Evolutionary conservation across 2,888 invertebrate genomes (phyloP).

Genomic region (Lepidonotus clava): DNA sequence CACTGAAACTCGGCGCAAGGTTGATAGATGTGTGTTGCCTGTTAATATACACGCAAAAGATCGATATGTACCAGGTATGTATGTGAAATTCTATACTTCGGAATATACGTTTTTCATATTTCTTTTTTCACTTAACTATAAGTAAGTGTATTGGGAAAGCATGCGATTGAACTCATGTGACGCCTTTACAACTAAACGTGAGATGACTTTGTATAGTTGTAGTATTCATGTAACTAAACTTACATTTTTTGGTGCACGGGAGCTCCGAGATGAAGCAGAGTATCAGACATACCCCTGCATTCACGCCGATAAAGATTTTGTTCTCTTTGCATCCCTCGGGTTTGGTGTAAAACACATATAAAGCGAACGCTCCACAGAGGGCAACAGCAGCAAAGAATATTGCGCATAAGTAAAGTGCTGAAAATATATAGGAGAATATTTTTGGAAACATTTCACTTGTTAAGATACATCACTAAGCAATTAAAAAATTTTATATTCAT

Average conservation of each 20-base stretch:
- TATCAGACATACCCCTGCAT: constrained; percentile 79
- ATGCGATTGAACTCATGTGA: no score
- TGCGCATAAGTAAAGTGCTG: constrained; percentile 76
- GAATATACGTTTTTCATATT: no score
- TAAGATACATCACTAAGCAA: no score
- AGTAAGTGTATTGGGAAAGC: no score
- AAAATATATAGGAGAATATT: constrained; percentile 55
- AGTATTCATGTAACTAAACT: no score
- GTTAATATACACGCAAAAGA: no score
- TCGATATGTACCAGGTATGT: no score
- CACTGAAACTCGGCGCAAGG: no score
- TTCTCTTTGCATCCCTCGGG: constrained; percentile 77
- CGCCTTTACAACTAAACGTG: no score
- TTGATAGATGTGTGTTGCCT: no score
- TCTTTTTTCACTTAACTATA: no score
- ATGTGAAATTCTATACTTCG: neutral
- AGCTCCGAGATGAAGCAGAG: constrained; percentile 79
- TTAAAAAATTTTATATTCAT: neutral
- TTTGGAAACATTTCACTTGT: neutral
- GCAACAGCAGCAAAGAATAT: constrained; percentile 75
- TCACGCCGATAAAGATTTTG: constrained; percentile 80
- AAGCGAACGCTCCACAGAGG: constrained; percentile 74
- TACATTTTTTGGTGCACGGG: constrained; percentile 78
- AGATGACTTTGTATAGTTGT: no score
- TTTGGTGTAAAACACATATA: constrained; percentile 78